A percentile compares a stretch with the other conserved stretches of the same genome.
These are phyloP conservation scores for Lynx canadensis DNA, from an alignment of 2,113 vertebrate genomes.

Conservation along the genomic window DNA sequence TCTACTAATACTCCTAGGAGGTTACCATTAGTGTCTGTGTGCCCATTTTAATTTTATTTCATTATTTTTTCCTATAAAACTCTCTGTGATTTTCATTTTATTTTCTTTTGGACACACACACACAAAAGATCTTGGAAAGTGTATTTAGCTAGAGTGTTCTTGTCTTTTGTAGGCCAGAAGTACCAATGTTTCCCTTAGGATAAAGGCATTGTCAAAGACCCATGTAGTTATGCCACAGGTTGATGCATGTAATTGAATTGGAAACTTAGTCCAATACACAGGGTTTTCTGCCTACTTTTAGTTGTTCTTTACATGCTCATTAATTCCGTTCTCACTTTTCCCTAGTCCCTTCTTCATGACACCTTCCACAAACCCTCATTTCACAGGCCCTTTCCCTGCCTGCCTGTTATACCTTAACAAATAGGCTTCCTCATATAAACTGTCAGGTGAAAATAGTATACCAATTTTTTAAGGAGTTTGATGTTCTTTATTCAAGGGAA, in stretches of 20 bases:
- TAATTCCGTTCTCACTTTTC: neutral
- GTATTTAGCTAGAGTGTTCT: neutral
- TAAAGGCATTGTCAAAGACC: neutral
- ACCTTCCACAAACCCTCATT: neutral
- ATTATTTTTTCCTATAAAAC: neutral
- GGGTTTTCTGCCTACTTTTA: neutral
- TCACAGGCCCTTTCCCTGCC: neutral
- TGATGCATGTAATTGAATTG: neutral
- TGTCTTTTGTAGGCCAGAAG: neutral
- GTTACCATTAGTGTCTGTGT: neutral
- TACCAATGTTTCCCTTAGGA: neutral
- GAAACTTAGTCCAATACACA: no score
- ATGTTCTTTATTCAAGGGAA: neutral
- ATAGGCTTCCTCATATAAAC: neutral
- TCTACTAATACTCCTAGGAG: fast-evolving
- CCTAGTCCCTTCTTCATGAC: neutral
- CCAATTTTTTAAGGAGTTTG: neutral
- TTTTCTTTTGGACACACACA: neutral
- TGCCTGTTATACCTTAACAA: neutral
- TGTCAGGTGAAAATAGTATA: neutral
- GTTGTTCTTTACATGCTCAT: neutral
- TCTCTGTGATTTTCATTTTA: neutral
- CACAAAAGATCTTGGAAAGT: neutral
- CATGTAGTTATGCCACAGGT: neutral
- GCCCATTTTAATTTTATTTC: neutral